phyloP scores from a whole-genome alignment of 2,888 invertebrate species.

The Hemaris fuciformis region DNA sequence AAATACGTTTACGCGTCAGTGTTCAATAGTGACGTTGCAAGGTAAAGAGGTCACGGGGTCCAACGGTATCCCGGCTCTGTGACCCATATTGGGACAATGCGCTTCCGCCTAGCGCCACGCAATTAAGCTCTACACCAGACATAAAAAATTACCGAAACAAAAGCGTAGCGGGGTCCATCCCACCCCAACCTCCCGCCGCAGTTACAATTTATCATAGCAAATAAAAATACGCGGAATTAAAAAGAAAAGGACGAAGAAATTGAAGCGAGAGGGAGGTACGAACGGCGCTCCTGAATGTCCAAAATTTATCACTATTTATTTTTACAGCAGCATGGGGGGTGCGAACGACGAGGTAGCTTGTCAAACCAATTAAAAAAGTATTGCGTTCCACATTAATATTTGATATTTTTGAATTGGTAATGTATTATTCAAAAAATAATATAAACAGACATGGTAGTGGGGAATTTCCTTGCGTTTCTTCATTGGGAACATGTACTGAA shows the following conservation, averaged over 20 bases:
- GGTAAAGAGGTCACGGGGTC: conserved; percentile 64
- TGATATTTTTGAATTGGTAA: conserved; percentile 34
- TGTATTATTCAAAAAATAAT: conserved; percentile 24
- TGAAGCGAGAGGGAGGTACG: conserved; percentile 64
- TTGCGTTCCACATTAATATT: conserved; percentile 40
- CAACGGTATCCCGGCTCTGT: conserved; percentile 49
- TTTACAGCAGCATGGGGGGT: conserved; percentile 50
- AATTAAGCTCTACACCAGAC: conserved; percentile 78
- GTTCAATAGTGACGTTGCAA: conserved; percentile 39
- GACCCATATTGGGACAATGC: conserved; percentile 76
- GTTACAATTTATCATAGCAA: conserved; percentile 81
- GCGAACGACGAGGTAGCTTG: conserved; percentile 44
- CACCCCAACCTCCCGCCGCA: conserved; percentile 49
- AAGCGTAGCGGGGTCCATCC: conserved; percentile 55
- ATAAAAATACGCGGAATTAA: conserved; percentile 80
- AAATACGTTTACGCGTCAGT: background rate
- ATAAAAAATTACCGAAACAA: conserved; percentile 81
- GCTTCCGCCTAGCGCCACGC: conserved; percentile 71
- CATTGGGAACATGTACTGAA: background rate
- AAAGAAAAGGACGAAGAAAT: conserved; percentile 77
- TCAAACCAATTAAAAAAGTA: conserved; percentile 47
- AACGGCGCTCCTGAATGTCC: conserved; percentile 57
- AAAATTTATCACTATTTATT: conserved; percentile 66
- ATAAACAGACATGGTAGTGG: background rate
- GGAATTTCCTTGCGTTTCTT: conserved; percentile 4